Evolutionary conservation across 2,113 vertebrate species (phyloP).

Genomic region (Hemichromis elongatus): DNA sequence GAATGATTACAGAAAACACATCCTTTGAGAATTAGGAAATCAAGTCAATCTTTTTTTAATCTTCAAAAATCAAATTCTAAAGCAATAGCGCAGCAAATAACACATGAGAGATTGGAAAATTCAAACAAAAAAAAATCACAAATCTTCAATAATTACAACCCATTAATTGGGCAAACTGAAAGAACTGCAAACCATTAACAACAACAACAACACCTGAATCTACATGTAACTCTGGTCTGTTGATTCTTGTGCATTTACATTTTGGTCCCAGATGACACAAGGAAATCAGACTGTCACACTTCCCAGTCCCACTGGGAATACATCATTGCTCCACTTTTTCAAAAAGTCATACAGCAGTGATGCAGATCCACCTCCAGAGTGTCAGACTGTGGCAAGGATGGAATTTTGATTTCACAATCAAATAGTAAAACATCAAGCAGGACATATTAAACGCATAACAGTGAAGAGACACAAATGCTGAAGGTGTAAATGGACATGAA

Average conservation of each 20-base stretch:
- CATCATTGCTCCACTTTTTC: neutral
- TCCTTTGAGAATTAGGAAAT: neutral
- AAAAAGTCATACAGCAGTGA: neutral
- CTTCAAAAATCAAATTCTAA: neutral
- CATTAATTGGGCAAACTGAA: neutral
- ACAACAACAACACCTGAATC: neutral
- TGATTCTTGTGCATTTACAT: neutral
- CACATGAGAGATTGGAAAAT: neutral
- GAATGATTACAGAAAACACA: neutral
- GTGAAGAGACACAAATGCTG: neutral
- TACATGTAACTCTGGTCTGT: fast-evolving
- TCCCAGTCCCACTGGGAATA: neutral
- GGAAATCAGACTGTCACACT: neutral
- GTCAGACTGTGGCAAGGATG: neutral
- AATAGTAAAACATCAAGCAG: neutral
- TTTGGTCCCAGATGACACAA: neutral
- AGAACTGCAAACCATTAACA: neutral
- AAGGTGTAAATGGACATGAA: constrained; percentile 13
- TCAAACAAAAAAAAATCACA: neutral
- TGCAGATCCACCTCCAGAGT: neutral
- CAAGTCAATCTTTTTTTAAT: neutral
- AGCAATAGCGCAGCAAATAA: neutral
- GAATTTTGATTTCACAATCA: neutral
- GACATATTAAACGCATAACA: neutral
- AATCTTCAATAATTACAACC: neutral